Evolutionary conservation across 2,888 invertebrate species (phyloP), one percentile per base, ranked within the genome.

Genomic region (Saturnia pavonia): DNA sequence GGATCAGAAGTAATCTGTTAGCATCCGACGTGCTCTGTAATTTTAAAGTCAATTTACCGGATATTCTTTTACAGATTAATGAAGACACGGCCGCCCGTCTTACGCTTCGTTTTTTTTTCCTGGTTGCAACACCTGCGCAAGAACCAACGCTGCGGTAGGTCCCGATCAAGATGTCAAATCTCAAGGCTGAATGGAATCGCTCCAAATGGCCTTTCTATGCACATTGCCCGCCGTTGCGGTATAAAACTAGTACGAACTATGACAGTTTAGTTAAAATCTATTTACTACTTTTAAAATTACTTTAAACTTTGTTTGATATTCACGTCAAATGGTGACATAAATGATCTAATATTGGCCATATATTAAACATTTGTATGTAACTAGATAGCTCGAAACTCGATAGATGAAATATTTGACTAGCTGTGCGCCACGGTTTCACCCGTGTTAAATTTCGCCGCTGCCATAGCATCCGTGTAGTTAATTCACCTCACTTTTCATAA

Each of bases 111-210:
- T 85, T 91, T 92, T 90, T 92, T 90, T 90, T 48, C 14, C 83
- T 88, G 78, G 78, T 76, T 78, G 85, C 86, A 90, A 91, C 93
- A 93, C 93, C 93, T 91, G 93, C 92, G 84, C 88, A 85, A 85
- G 88, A 86, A 81, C 80, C 86, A 82, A 78, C 91, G 90, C 91
- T 91, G 92, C 92, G 93, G 93, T 94, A 89, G 93, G 93, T 94
- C 93, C 85, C 91, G 91, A 92, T 92, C 93, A 92, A 93, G 92
- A 92, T 92, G 89, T 93, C 92, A 94, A 91, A 91, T 88, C 91
- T 90, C 92, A 94, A 93, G 93, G 93, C 88, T 91, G 89, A 74
- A 79, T 77, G 83, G 86, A 83, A 85, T 84, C 88, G 84, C 82
- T 85, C 86, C 84, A 86, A n/a, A n/a, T 88, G 82, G 80, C 81